Conservation (phyloP, 2,888 invertebrate species). For the Gymnoscelis rufifasciata region DNA sequence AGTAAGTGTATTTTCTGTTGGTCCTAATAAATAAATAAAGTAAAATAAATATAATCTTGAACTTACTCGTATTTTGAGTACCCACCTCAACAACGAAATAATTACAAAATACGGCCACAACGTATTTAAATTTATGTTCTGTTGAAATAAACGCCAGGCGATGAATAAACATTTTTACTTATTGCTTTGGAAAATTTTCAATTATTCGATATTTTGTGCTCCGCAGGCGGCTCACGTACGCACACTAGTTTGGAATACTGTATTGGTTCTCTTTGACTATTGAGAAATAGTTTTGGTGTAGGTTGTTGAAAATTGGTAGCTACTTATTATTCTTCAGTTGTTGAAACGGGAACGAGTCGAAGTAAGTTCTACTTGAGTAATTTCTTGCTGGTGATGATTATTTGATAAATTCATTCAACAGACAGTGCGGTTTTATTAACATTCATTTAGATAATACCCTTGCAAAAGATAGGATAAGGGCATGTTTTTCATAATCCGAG, state of each 20-base stretch:
- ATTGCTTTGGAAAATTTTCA: constrained; percentile 19
- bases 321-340: constrained; percentile 6
- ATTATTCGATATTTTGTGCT: constrained; percentile 17
- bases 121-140: neutral
- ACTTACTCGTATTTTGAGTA: too few species aligned
- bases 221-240: constrained; percentile 14
- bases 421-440: too few species aligned
- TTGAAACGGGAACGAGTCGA: constrained; percentile 9
- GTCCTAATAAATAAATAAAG: too few species aligned
- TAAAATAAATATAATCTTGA: too few species aligned
- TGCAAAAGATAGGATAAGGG: too few species aligned
- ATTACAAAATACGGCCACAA: too few species aligned
- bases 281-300: constrained; percentile 15
- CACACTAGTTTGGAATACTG: constrained; percentile 20
- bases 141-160: neutral
- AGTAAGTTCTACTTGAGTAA: constrained; percentile 1
- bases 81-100: too few species aligned
- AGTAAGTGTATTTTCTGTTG: too few species aligned
- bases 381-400: too few species aligned
- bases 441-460: too few species aligned
- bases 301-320: constrained; percentile 8
- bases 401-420: too few species aligned
- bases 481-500: too few species aligned
- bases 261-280: constrained; percentile 20
- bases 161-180: constrained; percentile 12